Conservation (phyloP, 2,888 invertebrate genomes). For the Coelinius sp. region DNA sequence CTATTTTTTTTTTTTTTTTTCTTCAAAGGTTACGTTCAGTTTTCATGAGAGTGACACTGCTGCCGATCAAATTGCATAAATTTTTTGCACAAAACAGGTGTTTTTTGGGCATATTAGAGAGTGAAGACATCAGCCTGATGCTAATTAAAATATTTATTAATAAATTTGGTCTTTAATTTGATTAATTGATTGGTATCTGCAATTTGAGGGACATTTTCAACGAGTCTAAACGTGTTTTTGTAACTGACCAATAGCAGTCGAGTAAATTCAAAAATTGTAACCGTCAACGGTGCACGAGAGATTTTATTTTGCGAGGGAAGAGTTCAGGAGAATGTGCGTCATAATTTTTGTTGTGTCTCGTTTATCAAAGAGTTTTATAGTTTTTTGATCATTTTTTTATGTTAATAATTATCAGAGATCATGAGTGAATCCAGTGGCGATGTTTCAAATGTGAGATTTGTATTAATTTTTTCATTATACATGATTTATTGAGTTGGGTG, state of each 20-base stretch:
- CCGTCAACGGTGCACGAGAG: not conserved
- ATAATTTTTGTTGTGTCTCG: not conserved
- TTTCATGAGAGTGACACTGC: no score
- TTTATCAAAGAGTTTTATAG: not conserved
- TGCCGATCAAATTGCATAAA: no score
- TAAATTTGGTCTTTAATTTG: not conserved
- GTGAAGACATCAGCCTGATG: no score
- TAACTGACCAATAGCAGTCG: not conserved
- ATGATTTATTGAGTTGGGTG: not conserved
- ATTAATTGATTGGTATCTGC: not conserved
- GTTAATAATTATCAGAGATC: not conserved
- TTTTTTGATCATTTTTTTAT: not conserved
- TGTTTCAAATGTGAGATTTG: not conserved
- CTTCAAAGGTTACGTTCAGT: no score
- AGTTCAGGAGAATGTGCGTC: constrained; percentile 17
- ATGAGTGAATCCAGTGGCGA: not conserved
- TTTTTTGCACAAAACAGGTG: no score
- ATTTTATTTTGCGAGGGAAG: constrained; percentile 26
- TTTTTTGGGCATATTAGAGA: no score
- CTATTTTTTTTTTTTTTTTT: not conserved
- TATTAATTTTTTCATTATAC: not conserved
- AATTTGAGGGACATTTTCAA: no score
- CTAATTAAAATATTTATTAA: no score
- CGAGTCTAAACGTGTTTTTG: not conserved
- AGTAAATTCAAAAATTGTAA: constrained; percentile 10